Evolutionary conservation across 1,140 invertebrate species (phyloP).

Genomic region (Drosophila repleta): DNA sequence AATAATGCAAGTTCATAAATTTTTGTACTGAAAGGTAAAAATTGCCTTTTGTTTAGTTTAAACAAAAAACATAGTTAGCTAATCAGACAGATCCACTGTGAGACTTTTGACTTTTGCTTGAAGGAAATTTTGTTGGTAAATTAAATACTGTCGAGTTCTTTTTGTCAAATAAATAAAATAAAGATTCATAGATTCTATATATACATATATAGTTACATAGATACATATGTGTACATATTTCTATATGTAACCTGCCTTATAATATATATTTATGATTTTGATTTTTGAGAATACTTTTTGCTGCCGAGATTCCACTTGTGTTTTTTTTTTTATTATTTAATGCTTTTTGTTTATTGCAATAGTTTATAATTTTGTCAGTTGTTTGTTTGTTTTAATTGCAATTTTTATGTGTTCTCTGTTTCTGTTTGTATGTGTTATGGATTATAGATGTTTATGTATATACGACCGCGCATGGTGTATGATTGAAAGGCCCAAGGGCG

Average conservation of each 20-base stretch:
- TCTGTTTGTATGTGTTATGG: conserved; percentile 14
- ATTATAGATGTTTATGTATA: conserved; percentile 27
- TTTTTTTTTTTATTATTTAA: conserved; percentile 40
- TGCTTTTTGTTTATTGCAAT: conserved; percentile 48
- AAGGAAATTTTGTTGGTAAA: conserved; percentile 42
- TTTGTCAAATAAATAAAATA: conserved; percentile 25
- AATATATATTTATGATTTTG: conserved; percentile 17
- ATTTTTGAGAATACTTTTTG: conserved; percentile 38
- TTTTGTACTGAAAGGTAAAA: conserved; percentile 75
- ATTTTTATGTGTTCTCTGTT: conserved; percentile 1
- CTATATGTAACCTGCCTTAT: conserved; percentile 46
- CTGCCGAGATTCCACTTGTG: conserved; percentile 34
- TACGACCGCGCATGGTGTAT: conserved; percentile 50
- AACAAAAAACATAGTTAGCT: conserved; percentile 37
- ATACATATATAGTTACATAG: conserved; percentile 29
- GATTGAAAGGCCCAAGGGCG: conserved; percentile 21
- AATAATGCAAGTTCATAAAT: conserved; percentile 51
- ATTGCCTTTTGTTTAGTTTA: conserved; percentile 28
- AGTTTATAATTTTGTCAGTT: conserved; percentile 29
- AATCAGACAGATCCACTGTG: conserved; percentile 27
- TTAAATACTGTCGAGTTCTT: conserved; percentile 61
- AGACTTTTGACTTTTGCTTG: conserved; percentile 12
- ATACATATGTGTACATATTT: conserved; percentile 23
- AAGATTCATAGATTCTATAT: conserved; percentile 36
- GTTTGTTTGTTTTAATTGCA: conserved; percentile 11